Evolutionary conservation across 2,113 vertebrate species (phyloP), one percentile per base, ranked within the genome.

Genomic region (Ceyx margarethae): DNA sequence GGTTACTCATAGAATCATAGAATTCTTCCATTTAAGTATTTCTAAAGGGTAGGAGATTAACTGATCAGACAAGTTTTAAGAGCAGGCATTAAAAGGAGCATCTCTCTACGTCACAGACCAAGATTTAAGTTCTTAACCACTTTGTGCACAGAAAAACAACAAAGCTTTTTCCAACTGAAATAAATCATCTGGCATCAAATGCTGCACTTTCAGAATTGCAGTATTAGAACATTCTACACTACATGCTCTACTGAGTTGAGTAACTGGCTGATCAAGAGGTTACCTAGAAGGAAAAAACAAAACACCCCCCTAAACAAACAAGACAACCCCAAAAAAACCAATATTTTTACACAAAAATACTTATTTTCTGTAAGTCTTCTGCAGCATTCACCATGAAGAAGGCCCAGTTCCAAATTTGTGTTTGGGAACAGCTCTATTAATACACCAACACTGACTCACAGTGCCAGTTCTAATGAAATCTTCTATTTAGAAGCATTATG

Each of bases 391-490:
- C 45, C 45, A 66, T 40, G 33, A 86, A 73, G 57, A 35, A 62
- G 66, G 67, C 15, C 40, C 28, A 85, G 29, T 82, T 93, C 81
- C 75, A 95, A 93, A 76, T 31, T 87, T 75, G 16, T 92, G 67
- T 82, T 93, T 87, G 92, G 95, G 53, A 91, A 92, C 10, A 64
- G 81, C 72, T 87, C 94, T 95, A 81, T 89, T 95, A 95, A 96
- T 89, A 80, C 13, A 90, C 53, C 71, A 85, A 80, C 50, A 89
- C 28, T 79, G 84, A 95, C 81, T 95, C 94, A 95, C 66, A 74
- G 64, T 17, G 17, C 5, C 3, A 87, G 74, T 95, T 79, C 89
- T 82, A 92, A 43, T 71, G 78, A 94, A 76, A 74, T 69, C 61
- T 81, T 58, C 42, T 81, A 45, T 76, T 95, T 89, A 87, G 78